Base-by-base conservation (phyloP, 2,888 invertebrate genomes). In the Lottia gigantea region DNA sequence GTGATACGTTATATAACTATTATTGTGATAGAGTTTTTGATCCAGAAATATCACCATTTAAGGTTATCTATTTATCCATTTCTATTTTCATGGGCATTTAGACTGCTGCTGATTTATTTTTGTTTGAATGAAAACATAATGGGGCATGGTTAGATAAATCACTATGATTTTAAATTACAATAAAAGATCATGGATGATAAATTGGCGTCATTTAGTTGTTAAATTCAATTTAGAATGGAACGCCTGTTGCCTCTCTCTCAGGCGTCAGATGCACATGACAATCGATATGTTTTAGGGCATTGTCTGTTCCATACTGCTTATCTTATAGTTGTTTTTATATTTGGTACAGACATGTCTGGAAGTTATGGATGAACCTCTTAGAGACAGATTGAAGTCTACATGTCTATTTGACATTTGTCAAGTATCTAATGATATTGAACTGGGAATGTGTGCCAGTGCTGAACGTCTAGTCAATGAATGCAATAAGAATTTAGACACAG, bases 1-100 rank as follows among this genome's bases (percentile, higher is more conserved):
- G 62, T 0, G 46, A 45, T n/a, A 31, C 63, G 7, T n/a, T 72
- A 4, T 78, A 79, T 8, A 49, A 74, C 16, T 49, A 71, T 14
- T 67, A 71, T 31, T 86, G 85, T 68, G 62, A 75, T 45, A 74
- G 75, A 23, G 55, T 81, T 8, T 76, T 76, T 31, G 68, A 76
- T 64, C 65, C 12, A 0, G 67, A 72, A 4, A 55, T 61, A 1
- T 75, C 76, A 0, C 67, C 69, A 11, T 82, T 84, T 67, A 75
- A 72, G 76, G 82, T 83, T 64, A 66, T 46, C 45, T n/a, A 25
- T 26, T 62, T 68, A n/a, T n/a, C n/a, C 46, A 23, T 31, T 45
- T 64, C 46, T 8, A 8, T 4, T 40, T 40, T 8, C 7, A 40
- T 1, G 11, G 11, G 7, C 40, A 40, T 11, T 40, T 1, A 40